phyloP scores from a whole-genome alignment of 1,140 invertebrate species.

The Solen grandis region DNA sequence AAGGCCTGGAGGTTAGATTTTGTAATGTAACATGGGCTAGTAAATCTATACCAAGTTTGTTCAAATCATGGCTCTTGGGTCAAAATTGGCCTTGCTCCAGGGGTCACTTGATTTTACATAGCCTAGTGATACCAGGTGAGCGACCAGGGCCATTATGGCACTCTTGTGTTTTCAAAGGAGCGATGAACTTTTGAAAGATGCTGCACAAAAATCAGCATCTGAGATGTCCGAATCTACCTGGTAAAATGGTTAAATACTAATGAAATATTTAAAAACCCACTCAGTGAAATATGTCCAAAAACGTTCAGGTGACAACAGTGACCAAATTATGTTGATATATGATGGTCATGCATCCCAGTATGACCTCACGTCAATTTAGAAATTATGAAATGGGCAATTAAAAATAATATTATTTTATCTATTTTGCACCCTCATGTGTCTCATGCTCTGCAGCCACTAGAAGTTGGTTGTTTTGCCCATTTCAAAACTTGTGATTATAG shows the following conservation, averaged over 20 bases:
- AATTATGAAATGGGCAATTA: background rate
- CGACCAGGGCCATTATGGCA: too few species aligned
- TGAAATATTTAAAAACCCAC: constrained; percentile 3
- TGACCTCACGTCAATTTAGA: constrained; percentile 6
- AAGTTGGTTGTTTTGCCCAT: too few species aligned
- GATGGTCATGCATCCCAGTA: constrained; percentile 10
- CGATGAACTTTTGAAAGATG: constrained; percentile 8
- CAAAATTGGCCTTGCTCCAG: too few species aligned
- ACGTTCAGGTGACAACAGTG: constrained; percentile 9
- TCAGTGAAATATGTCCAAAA: constrained; percentile 16
- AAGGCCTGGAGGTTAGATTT: too few species aligned
- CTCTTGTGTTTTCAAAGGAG: constrained; percentile 28
- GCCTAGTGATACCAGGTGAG: too few species aligned
- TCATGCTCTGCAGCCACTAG: too few species aligned
- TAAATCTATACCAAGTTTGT: too few species aligned
- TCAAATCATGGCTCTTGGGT: too few species aligned
- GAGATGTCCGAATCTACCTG: constrained; percentile 17
- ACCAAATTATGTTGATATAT: constrained; percentile 5
- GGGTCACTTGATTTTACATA: too few species aligned
- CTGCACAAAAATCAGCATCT: background rate
- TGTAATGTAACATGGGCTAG: too few species aligned
- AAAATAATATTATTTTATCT: background rate
- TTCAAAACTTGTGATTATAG: too few species aligned
- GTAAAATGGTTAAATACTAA: constrained; percentile 6
- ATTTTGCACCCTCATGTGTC: too few species aligned